phyloP scores from a whole-genome alignment of 2,888 invertebrate genomes.

The Andrena camellia region DNA sequence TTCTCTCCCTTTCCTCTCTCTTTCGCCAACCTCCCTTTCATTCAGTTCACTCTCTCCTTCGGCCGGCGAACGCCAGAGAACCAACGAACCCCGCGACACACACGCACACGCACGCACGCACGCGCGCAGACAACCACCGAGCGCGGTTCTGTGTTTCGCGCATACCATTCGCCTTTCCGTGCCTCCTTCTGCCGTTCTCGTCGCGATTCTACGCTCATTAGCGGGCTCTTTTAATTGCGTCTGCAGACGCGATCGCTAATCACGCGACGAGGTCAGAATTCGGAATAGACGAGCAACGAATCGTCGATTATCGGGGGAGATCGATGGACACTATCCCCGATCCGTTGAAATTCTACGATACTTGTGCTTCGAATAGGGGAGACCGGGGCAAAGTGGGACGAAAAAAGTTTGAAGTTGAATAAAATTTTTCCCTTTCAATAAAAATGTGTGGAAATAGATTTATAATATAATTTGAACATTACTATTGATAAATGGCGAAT shows the following conservation, averaged over 20 bases:
- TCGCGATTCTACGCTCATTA: constrained; percentile 40
- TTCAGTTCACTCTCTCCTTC: constrained; percentile 81
- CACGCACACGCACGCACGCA: constrained; percentile 9
- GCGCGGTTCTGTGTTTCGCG: constrained; percentile 56
- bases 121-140: too few species aligned
- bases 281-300: neutral
- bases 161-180: constrained; percentile 73
- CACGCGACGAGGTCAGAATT: constrained; percentile 1
- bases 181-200: neutral
- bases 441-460: too few species aligned
- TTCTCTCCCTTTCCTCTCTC: constrained; percentile 43
- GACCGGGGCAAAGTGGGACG: too few species aligned
- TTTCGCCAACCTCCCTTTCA: constrained; percentile 73
- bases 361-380: too few species aligned
- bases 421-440: too few species aligned
- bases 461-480: too few species aligned
- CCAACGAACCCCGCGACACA: constrained; percentile 39
- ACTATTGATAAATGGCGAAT: too few species aligned
- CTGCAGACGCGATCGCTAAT: constrained; percentile 10
- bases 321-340: too few species aligned
- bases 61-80: constrained; percentile 65
- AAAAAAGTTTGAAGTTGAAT: too few species aligned
- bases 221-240: constrained; percentile 26
- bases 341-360: too few species aligned
- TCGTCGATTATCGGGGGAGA: too few species aligned